Evolutionary conservation across 2,797 vertebrate species (phyloP).

Genomic region (Selene dorsalis): DNA sequence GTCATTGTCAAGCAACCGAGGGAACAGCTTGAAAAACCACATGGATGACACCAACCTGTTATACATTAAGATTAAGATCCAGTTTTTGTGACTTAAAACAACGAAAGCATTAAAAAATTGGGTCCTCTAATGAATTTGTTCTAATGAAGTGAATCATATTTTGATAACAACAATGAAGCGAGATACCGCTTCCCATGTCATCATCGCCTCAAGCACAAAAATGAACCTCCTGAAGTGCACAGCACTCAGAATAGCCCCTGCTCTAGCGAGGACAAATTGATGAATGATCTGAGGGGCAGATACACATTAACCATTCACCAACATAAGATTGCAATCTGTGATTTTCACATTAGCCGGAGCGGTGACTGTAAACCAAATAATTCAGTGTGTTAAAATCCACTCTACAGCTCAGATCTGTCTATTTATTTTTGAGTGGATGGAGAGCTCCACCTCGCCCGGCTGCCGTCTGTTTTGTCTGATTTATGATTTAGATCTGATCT

Average conservation of each 20-base stretch:
- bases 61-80: too few species aligned
- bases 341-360: slow-evolving; percentile 42
- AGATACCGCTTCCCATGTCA: slow-evolving; percentile 7
- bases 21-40: too few species aligned
- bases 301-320: slow-evolving; percentile 19
- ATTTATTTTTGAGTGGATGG: slow-evolving; percentile 54
- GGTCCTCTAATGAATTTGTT: not conserved
- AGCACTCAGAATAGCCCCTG: slow-evolving; percentile 18
- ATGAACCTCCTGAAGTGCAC: slow-evolving; percentile 21
- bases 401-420: slow-evolving; percentile 52
- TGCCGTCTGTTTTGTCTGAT: slow-evolving; percentile 57
- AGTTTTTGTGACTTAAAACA: not conserved
- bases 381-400: slow-evolving; percentile 38
- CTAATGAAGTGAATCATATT: not conserved
- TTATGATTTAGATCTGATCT: slow-evolving; percentile 49
- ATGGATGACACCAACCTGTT: too few species aligned
- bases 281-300: slow-evolving; percentile 37
- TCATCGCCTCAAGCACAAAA: slow-evolving; percentile 28
- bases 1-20: too few species aligned
- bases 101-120: too few species aligned
- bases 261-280: slow-evolving; percentile 15
- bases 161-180: not conserved
- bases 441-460: slow-evolving; percentile 31
- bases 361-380: slow-evolving; percentile 51
- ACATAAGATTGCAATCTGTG: slow-evolving; percentile 59